Base-by-base conservation (phyloP, 2,797 vertebrate genomes). In the Enteromius unitaeniatus region DNA sequence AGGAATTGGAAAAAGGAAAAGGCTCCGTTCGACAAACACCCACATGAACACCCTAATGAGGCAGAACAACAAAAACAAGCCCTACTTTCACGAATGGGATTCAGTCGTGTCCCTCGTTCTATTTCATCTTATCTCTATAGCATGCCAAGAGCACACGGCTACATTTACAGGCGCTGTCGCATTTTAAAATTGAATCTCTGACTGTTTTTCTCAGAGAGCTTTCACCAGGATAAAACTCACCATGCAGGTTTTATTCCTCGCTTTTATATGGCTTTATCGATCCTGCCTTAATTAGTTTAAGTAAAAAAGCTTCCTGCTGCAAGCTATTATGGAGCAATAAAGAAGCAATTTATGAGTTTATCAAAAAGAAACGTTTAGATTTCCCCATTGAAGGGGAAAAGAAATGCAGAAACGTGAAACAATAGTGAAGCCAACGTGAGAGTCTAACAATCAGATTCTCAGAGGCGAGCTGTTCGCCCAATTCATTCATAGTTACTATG, bases 271-370 rank as follows among this genome's bases (percentile, higher is more conserved):
- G 77, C 51, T 87, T 85, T 87, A 85, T 87, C 82, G 80, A 82
- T 72, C 78, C 70, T 51, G 65, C 64, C 65, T 87, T 87, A 77
- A 88, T 87, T 88, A 86, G 76, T 65, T 81, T 68, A 87, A 87
- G 84, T 82, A 78, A 82, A 82, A 76, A 23, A 65, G n/a, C 28
- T 55, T 81, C 49, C 65, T 40, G 34, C 60, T 72, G 45, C 49
- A 15, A n/a, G 72, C 49, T 81, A 78, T 84, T 86, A 80, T 67
- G 49, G 79, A 45, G 86, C 84, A 65, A 64, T 79, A 87, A 86
- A 88, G 82, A 45, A 60, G 51, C 82, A 68, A 84, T 79, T 86
- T 82, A 87, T 70, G 86, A 87, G 79, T 85, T 85, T 82, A 86
- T 88, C 86, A 85, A 85, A 87, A 88, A 69, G 49, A 84, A 84